A percentile compares a stretch with the other conserved stretches of the same genome.
phyloP scores from a whole-genome alignment of 2,113 vertebrate genomes.

The Phoenicopterus ruber region DNA sequence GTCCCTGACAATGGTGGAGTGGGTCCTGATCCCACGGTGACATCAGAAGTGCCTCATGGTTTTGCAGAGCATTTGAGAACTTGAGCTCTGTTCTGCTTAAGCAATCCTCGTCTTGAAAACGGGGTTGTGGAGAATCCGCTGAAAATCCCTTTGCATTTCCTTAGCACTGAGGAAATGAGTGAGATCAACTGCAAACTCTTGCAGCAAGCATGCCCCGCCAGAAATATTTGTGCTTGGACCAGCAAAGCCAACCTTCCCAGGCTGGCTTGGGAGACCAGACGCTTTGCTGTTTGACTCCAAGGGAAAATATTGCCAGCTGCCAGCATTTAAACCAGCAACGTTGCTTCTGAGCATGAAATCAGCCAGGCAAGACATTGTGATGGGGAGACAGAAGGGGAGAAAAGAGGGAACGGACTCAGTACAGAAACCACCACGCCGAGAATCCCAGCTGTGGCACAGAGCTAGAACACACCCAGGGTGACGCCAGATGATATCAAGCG shows the following conservation, averaged over 20 bases:
- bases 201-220: not conserved
- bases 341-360: not conserved
- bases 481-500: not conserved
- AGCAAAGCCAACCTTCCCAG: slow-evolving; percentile 6
- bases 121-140: not conserved
- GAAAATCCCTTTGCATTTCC: not conserved
- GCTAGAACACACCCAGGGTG: not conserved
- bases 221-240: slow-evolving; percentile 2
- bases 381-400: not conserved
- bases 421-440: rapidly evolving
- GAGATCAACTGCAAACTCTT: not conserved
- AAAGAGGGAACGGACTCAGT: not conserved
- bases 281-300: not conserved
- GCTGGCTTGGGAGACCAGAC: not conserved
- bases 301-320: not conserved
- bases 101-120: not conserved
- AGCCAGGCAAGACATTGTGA: not conserved
- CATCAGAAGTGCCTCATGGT: not conserved
- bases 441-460: not conserved
- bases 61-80: not conserved
- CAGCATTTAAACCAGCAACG: not conserved
- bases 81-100: not conserved
- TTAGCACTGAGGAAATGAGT: not conserved
- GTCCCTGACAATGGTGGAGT: not conserved
- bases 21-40: not conserved